Conservation (phyloP, 2,797 vertebrate genomes). For the Syndactyla subalaris region DNA sequence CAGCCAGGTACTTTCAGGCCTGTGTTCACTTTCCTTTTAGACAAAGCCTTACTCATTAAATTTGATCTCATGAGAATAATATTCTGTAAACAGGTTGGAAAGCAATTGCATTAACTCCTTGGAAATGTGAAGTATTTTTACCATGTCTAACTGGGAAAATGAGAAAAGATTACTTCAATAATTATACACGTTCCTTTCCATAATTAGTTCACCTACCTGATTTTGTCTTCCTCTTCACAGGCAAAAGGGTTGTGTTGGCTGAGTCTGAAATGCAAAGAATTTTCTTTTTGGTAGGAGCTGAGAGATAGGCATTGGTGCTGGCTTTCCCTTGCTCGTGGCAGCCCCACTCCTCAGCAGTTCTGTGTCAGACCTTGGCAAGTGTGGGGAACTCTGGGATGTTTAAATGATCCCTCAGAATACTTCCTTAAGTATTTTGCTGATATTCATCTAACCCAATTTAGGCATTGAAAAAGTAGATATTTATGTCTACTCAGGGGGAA, state of each 20-base stretch:
- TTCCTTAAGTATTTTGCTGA: not conserved
- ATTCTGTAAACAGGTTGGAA: not conserved
- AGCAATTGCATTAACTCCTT: not conserved
- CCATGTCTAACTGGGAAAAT: not conserved
- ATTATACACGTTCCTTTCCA: not conserved
- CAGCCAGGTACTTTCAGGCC: not conserved
- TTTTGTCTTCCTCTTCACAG: not conserved
- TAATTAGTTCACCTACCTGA: not conserved
- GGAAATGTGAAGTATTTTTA: not conserved
- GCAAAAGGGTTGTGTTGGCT: not conserved
- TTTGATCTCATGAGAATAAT: not conserved
- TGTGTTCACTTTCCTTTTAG: not conserved
- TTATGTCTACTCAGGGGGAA: not conserved
- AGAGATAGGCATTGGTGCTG: not conserved
- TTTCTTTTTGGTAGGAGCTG: not conserved
- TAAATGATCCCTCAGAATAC: not conserved
- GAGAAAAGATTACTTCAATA: not conserved
- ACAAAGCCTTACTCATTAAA: not conserved
- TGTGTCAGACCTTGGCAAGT: not conserved
- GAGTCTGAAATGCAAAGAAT: not conserved
- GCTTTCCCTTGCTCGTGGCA: not conserved
- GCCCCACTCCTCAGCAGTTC: not conserved
- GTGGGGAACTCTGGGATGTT: not conserved
- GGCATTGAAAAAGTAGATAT: not conserved
- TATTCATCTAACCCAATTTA: not conserved